Evolutionary conservation across 92 coral and sea anemone genomes (phyloP).

Genomic region (Nematostella vectensis): DNA sequence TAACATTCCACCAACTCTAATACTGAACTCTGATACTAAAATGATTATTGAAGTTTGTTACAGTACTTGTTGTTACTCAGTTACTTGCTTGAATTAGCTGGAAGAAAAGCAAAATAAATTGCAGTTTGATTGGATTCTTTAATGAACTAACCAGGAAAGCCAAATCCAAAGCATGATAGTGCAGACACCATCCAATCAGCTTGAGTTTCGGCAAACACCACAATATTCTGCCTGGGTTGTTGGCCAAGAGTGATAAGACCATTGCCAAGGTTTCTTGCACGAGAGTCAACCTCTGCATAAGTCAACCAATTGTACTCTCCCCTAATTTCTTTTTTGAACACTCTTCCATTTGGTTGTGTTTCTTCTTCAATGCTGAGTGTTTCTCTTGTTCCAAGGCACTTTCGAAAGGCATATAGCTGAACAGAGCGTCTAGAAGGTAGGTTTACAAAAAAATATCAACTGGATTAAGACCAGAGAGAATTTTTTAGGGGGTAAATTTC

Average conservation of each 20-base stretch:
- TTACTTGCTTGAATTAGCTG: too few species aligned
- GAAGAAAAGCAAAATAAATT: too few species aligned
- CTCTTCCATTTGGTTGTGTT: slow-evolving; percentile 74
- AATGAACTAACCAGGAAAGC: slow-evolving; percentile 74
- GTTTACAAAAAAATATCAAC: neutral
- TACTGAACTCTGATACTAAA: too few species aligned
- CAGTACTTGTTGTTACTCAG: too few species aligned
- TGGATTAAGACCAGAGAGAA: too few species aligned
- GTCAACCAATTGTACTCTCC: slow-evolving; percentile 95
- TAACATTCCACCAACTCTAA: too few species aligned
- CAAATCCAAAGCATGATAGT: slow-evolving; percentile 81
- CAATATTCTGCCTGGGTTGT: slow-evolving; percentile 64
- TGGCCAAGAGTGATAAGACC: slow-evolving; percentile 92
- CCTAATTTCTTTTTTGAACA: slow-evolving; percentile 80
- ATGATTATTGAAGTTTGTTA: too few species aligned
- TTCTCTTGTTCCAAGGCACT: slow-evolving; percentile 97
- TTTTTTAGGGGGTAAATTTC: too few species aligned
- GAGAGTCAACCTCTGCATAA: slow-evolving; percentile 65
- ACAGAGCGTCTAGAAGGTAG: slow-evolving; percentile 78
- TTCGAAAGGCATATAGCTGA: slow-evolving; percentile 66
- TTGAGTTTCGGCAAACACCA: slow-evolving; percentile 81
- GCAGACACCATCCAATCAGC: slow-evolving; percentile 95
- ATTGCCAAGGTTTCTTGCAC: slow-evolving; percentile 76
- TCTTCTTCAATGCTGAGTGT: slow-evolving; percentile 73
- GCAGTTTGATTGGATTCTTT: too few species aligned